phyloP scores from a whole-genome alignment of 2,797 vertebrate species.

The Chelon auratus region DNA sequence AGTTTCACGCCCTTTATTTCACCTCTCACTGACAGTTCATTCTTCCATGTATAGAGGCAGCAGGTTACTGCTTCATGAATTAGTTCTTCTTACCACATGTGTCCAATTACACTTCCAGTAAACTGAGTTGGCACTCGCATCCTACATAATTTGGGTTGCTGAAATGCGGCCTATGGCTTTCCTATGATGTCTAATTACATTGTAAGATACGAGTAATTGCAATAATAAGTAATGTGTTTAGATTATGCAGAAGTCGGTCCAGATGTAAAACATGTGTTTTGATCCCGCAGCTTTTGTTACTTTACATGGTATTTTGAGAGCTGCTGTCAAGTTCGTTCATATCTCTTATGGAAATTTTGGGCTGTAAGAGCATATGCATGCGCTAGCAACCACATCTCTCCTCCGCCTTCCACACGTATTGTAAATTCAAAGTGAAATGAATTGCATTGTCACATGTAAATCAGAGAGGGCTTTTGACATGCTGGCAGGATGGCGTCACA shows the following conservation, averaged over 20 bases:
- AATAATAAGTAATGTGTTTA: constrained; percentile 76
- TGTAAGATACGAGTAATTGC: constrained; percentile 73
- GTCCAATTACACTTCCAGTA: constrained; percentile 72
- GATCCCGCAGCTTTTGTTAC: constrained; percentile 54
- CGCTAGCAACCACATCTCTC: constrained; percentile 8
- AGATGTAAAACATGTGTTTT: constrained; percentile 80
- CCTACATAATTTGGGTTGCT: constrained; percentile 67
- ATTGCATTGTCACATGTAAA: constrained; percentile 64
- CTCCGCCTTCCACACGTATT: constrained; percentile 1
- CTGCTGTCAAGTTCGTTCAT: constrained; percentile 60
- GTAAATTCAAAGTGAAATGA: constrained; percentile 71
- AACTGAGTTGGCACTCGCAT: constrained; percentile 63
- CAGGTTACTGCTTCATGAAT: constrained; percentile 40
- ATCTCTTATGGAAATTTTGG: constrained; percentile 57
- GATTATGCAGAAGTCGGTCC: constrained; percentile 73
- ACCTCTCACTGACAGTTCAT: constrained; percentile 36
- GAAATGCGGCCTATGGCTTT: constrained; percentile 68
- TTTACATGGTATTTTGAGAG: constrained; percentile 67
- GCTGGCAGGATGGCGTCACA: constrained; percentile 40
- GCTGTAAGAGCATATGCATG: constrained; percentile 11
- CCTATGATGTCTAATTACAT: constrained; percentile 74
- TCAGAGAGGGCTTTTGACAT: constrained; percentile 42
- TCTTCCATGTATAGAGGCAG: constrained; percentile 43
- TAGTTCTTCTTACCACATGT: constrained; percentile 60
- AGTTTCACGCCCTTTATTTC: constrained; percentile 26